Evolutionary conservation across 2,113 vertebrate genomes (phyloP).

Genomic region (Alces alces): DNA sequence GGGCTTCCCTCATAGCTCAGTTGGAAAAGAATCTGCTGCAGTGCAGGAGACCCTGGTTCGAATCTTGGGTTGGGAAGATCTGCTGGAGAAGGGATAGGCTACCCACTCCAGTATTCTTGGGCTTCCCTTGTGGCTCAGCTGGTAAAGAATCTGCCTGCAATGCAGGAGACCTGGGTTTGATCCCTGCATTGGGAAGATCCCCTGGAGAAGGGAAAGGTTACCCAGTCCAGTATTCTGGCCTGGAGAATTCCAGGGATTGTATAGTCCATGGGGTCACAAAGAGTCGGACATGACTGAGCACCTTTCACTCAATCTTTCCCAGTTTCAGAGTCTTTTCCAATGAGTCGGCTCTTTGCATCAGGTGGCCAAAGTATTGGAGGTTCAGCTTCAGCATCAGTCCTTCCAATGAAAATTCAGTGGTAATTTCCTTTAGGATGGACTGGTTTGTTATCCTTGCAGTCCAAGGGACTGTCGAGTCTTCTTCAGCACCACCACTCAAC

Average conservation of each 20-base stretch:
- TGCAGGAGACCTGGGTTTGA: background rate
- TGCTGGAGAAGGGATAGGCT: too few species aligned
- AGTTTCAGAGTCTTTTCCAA: background rate
- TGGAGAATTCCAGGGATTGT: background rate
- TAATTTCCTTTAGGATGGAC: background rate
- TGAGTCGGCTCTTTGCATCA: background rate
- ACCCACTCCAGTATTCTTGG: too few species aligned
- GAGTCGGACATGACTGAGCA: fast-evolving
- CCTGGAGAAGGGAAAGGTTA: background rate
- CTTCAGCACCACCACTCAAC: background rate
- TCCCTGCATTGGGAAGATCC: background rate
- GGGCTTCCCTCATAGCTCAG: too few species aligned
- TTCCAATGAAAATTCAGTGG: background rate
- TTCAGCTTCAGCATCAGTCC: background rate
- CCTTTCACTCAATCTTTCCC: background rate
- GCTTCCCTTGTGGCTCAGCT: background rate
- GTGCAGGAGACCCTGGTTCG: too few species aligned
- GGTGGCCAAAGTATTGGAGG: background rate
- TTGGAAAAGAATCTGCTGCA: too few species aligned
- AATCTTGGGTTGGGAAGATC: too few species aligned
- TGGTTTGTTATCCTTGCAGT: background rate
- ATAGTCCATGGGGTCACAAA: background rate
- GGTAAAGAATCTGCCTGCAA: background rate
- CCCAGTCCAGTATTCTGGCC: background rate
- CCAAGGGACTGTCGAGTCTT: background rate